Evolutionary conservation across 2,888 invertebrate genomes (phyloP).

Genomic region (Tiliacea aurago): DNA sequence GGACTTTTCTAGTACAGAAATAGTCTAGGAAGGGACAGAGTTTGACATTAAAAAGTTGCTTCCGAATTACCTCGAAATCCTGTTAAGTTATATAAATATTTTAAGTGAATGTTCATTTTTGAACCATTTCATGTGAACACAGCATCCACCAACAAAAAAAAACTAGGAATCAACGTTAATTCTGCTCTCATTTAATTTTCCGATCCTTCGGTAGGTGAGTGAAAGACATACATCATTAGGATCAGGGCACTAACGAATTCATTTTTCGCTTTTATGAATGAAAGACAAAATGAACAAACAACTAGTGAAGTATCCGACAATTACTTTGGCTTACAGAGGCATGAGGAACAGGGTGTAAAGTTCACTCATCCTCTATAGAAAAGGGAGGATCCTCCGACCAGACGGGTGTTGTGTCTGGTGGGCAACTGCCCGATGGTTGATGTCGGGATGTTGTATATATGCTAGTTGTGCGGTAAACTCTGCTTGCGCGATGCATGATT

Average conservation of each 20-base stretch:
- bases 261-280: not conserved
- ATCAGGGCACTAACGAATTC: not conserved
- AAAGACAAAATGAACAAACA: not conserved
- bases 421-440: too few relatives aligned
- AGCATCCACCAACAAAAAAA: not conserved
- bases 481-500: too few relatives aligned
- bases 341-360: too few relatives aligned
- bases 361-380: too few relatives aligned
- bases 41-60: not conserved
- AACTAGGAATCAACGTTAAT: not conserved
- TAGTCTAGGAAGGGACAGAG: not conserved
- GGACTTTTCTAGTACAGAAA: not conserved
- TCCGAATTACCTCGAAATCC: not conserved
- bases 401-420: too few relatives aligned
- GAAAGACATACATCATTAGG: not conserved
- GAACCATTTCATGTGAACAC: too few relatives aligned
- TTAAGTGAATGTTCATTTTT: not conserved
- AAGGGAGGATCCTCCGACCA: too few relatives aligned
- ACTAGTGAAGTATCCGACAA: not conserved
- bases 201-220: not conserved
- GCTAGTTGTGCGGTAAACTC: too few relatives aligned
- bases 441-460: too few relatives aligned
- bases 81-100: not conserved
- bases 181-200: not conserved
- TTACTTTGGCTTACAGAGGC: too few relatives aligned